phyloP scores from a whole-genome alignment of 2,797 vertebrate genomes.

The Lophius americanus region DNA sequence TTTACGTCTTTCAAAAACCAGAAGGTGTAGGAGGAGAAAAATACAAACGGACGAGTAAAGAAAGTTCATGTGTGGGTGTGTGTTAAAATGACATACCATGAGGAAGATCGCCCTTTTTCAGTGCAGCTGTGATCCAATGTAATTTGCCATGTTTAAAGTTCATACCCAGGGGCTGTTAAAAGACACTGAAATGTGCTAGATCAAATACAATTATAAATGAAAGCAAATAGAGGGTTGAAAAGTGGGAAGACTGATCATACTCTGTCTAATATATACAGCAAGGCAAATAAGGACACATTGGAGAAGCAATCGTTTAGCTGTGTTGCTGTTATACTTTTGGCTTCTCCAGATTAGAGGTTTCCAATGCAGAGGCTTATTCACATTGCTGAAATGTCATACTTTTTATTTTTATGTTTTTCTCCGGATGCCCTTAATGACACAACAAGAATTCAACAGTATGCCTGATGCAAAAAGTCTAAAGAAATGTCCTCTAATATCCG shows the following conservation, averaged over 20 bases:
- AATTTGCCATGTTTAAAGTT: constrained; percentile 64
- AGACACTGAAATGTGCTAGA: constrained; percentile 53
- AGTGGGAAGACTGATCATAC: constrained; percentile 14
- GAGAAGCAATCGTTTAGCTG: neutral
- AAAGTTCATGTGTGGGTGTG: constrained; percentile 40
- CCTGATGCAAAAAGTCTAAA: neutral
- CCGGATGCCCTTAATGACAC: too few relatives aligned
- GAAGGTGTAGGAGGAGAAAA: constrained; percentile 21
- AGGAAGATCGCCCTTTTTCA: constrained; percentile 38
- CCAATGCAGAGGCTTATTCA: too few relatives aligned
- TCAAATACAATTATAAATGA: constrained; percentile 35
- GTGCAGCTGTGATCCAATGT: constrained; percentile 55
- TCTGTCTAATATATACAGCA: neutral
- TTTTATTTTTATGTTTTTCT: too few relatives aligned
- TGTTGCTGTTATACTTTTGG: too few relatives aligned
- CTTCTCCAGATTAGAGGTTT: too few relatives aligned
- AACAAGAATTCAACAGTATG: too few relatives aligned
- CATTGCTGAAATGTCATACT: too few relatives aligned
- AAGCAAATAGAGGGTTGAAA: constrained; percentile 12
- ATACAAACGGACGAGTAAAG: constrained; percentile 34
- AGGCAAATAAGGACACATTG: constrained; percentile 1
- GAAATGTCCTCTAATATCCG: neutral
- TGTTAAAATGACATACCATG: constrained; percentile 58
- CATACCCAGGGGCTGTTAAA: constrained; percentile 55
- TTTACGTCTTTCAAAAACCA: constrained; percentile 29